A percentile compares a stretch with the other conserved stretches of the same genome.
Evolutionary conservation across 2,888 invertebrate genomes (phyloP).

Genomic region (Acholoe squamosa): DNA sequence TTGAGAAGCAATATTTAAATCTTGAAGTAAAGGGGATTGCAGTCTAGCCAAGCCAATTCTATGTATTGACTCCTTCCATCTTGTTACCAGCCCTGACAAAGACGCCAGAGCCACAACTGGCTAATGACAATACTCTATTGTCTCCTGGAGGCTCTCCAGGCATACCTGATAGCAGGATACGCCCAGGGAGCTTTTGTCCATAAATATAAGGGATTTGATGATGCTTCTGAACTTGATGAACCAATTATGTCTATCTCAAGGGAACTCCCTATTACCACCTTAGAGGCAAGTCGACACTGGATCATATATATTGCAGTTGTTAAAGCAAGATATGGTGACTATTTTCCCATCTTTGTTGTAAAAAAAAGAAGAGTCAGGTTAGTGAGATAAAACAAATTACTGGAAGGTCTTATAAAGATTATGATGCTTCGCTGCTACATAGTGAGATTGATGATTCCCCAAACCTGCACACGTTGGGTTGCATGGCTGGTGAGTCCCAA

Average conservation of each 20-base stretch:
- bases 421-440: too few relatives aligned
- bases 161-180: background rate
- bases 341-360: too few relatives aligned
- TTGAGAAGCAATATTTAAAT: background rate
- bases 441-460: too few relatives aligned
- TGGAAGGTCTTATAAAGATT: too few relatives aligned
- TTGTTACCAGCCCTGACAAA: background rate
- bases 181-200: background rate
- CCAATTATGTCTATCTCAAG: background rate
- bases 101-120: background rate
- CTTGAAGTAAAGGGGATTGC: background rate
- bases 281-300: too few relatives aligned
- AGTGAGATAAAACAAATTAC: too few relatives aligned
- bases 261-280: too few relatives aligned
- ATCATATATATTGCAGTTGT: too few relatives aligned
- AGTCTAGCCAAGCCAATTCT: background rate
- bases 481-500: too few relatives aligned
- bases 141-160: background rate
- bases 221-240: background rate
- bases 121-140: slow-evolving; percentile 20
- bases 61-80: slow-evolving; percentile 18
- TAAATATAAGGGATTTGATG: background rate
- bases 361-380: too few relatives aligned
- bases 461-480: too few relatives aligned
- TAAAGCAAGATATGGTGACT: too few relatives aligned